phyloP scores from a whole-genome alignment of 1,140 invertebrate genomes.

The Stenopsyche tienmushanensis region DNA sequence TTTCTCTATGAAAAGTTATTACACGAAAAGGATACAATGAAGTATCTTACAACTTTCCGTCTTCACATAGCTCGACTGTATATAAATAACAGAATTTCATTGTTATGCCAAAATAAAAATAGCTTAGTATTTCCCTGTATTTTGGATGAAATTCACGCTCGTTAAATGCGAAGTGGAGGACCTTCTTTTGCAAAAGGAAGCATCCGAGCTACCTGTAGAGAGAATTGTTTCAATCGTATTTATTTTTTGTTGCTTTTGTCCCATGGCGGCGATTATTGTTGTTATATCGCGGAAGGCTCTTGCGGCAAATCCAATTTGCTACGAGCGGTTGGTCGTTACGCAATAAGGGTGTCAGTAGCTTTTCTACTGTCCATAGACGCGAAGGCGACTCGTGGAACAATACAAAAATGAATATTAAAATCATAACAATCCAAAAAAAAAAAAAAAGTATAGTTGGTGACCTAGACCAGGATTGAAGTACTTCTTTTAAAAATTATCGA shows the following conservation, averaged over 20 bases:
- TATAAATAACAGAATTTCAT: background rate
- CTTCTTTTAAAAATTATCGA: too few species aligned
- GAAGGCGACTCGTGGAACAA: constrained; percentile 16
- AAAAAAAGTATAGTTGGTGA: too few species aligned
- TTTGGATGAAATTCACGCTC: too few species aligned
- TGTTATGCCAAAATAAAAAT: background rate
- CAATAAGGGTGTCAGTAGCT: constrained; percentile 24
- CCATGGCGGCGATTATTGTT: constrained; percentile 23
- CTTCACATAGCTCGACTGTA: background rate
- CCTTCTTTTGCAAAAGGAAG: too few species aligned
- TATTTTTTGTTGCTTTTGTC: background rate
- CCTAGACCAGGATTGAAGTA: too few species aligned
- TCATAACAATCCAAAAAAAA: too few species aligned
- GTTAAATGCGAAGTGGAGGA: too few species aligned
- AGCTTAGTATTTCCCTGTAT: too few species aligned
- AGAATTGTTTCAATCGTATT: too few species aligned
- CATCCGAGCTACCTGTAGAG: too few species aligned
- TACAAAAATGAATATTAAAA: too few species aligned
- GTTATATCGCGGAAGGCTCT: constrained; percentile 21
- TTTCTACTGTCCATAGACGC: constrained; percentile 10
- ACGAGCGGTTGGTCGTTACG: constrained; percentile 34
- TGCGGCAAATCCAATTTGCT: constrained; percentile 39
- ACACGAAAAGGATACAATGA: background rate
- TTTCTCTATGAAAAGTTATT: constrained; percentile 14
- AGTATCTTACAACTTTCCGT: background rate